Conservation (phyloP, 1,140 invertebrate genomes). For the Tetranychus urticae region DNA sequence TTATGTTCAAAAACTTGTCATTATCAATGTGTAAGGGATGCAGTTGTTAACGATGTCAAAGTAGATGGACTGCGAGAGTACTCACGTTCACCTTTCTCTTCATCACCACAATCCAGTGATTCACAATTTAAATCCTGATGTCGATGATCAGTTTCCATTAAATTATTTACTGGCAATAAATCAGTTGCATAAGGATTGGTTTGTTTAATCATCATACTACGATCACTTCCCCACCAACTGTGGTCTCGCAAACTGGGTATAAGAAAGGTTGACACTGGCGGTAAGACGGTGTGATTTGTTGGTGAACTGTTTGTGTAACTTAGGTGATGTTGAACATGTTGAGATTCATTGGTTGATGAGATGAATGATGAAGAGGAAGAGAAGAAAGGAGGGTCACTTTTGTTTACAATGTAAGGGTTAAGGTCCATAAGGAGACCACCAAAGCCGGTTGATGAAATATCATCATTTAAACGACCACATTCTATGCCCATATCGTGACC, state of each 20-base stretch:
- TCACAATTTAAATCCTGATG: neutral
- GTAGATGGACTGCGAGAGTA: neutral
- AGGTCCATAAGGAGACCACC: neutral
- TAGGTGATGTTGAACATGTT: slow-evolving; percentile 1
- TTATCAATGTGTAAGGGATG: neutral
- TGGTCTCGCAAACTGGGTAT: slow-evolving; percentile 5
- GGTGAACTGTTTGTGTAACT: neutral
- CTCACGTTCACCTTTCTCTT: slow-evolving; percentile 1
- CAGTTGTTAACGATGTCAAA: neutral
- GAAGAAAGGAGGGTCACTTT: slow-evolving; percentile 1
- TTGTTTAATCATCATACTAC: no score
- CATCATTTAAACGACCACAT: slow-evolving; percentile 13
- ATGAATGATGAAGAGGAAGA: neutral
- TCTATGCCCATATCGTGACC: slow-evolving; percentile 8
- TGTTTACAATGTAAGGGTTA: neutral
- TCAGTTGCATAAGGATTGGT: no score
- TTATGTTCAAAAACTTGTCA: neutral
- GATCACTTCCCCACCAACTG: slow-evolving; percentile 2
- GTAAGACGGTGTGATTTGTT: slow-evolving; percentile 2
- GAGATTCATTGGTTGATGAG: neutral
- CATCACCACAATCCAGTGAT: neutral
- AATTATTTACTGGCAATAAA: neutral
- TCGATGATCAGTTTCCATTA: no score
- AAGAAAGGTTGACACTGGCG: slow-evolving; percentile 8
- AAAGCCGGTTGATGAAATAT: neutral